Base-by-base conservation (phyloP, 2,797 vertebrate species). In the Valencia hispanica region DNA sequence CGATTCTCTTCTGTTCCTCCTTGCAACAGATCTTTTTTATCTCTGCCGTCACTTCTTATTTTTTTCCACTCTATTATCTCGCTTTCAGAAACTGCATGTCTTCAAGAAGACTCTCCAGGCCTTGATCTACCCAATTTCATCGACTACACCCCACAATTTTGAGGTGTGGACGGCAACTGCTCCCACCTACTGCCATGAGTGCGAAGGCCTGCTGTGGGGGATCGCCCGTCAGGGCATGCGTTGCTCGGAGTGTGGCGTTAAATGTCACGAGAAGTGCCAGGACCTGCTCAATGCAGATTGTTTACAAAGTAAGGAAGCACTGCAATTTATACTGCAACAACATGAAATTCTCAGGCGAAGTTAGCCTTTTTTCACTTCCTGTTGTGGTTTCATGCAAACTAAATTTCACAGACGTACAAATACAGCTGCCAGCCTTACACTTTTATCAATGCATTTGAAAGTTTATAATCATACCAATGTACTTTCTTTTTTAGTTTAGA, bases 231-330 rank as follows among this genome's bases (percentile, higher is more conserved):
- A 99, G 92, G 98, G 98, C 81, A 97, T 99, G 97, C 96, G 96
- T 80, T 99, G 98, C 92, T 95, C 96, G 0, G 98, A 99, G 84
- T 99, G 98, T 43, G 97, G 98, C 3, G 98, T 99, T 69, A 99
- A 99, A 85, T 99, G 98, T 77, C 98, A 99, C 0, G 98, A 99
- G 78, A 99, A 99, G 94, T 99, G 98, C 90, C 98, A 99, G 93
- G 98, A 99, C 90, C 97, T 99, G 78, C 96, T 99, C 75, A 99
- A 98, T 0, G 98, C 98, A 10, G 98, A 99, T 89, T 99, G 98
- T 87, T 95, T 99, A 84, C 98, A 99, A 90, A 96, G 98, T 99
- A 93, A 98, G 97, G 0, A 51, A 45, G 0, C 1, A 51, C 5
- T 79, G 73, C 4, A 1, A 51, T 73, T 27, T 22, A 17, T 68